Base-by-base conservation (phyloP, 2,888 invertebrate species). In the Pteria penguin region DNA sequence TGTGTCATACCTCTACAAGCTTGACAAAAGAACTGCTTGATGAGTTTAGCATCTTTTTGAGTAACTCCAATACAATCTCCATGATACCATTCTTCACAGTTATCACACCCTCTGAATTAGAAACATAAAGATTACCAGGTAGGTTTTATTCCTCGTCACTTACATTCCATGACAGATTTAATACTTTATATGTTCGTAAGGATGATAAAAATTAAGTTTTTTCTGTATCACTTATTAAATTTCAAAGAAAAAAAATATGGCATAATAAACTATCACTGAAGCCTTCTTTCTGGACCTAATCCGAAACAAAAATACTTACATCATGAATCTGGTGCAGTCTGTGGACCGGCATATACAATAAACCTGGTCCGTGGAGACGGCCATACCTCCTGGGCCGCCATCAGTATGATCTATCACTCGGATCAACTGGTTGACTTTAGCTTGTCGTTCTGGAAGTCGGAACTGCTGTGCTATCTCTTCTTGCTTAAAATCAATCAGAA, bases 11-110 rank as follows among this genome's bases (percentile, higher is more conserved):
- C 85, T 86, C 91, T 83, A 82, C 93, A 93, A 27, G 85, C 72
- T 18, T 89, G 94, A 92, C 98, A 98, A 91, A 96, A 98, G 90
- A 97, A 99, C 84, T 96, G 96, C 88, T 97, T 96, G 73, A 99
- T 98, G 83, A 95, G 95, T 89, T 97, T 97, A 0, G 98, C 96
- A 90, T 98, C 97, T 84, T 96, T 95, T 91, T 97, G 97, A 0
- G 97, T 97, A 82, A 98, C 97, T 85, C 96, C 96, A 82, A 99
- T 98, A 91, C 98, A 99, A 90, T 98, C 97, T 0, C 98, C 98
- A 90, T 99, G 99, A 90, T 97, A 99, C 98, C 99, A 99, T 92
- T 98, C 98, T 92, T 98, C 97, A 91, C 99, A 99, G 18, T 96
- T 95, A 92, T 99, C 99, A 93, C 99, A 99, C 52, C 97, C 97